Base-by-base conservation (phyloP, 2,797 vertebrate species). In the Nannoperca obscura region DNA sequence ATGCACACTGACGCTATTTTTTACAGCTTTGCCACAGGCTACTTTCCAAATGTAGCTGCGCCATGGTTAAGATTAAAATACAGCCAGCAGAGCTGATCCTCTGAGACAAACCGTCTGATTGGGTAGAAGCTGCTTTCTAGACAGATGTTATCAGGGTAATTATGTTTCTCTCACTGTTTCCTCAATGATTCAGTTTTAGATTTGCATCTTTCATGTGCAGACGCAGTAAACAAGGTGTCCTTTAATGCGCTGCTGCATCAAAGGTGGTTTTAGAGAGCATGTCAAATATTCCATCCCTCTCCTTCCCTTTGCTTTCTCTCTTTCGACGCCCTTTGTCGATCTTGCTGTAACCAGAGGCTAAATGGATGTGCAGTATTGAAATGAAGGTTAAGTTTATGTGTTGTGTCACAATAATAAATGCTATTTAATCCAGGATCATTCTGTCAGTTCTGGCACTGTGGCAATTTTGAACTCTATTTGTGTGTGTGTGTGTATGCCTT, bases 11-110 rank as follows among this genome's bases (percentile, higher is more conserved):
- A 81, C 8, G 38, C 69, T 59, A 30, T 61, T 79, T 52, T 52
- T 12, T 69, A 52, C 78, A 55, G 63, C 73, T 62, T 66, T 20
- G 67, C 83, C 75, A 22, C 61, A 34, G 85, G 85, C 77, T 53
- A 7, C 58, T 74, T 63, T 80, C 73, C n/a, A 80, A 71, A 76
- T 52, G 54, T 34, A 75, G 79, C 76, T 57, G 46, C 53, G 68
- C 20, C 44, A 15, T 30, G 50, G 61, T 71, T 63, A 22, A 44
- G 76, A 65, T 69, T 74, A 67, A 76, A 80, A 86, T 50, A 66
- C 60, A 61, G 55, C 38, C 64, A 69, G 68, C 53, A 59, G 55
- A 76, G 60, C 13, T 17, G 52, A 86, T 78, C 52, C 36, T 63
- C 44, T 4, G 80, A 80, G 65, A 82, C 77, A 71, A 40, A 76